Base-by-base conservation (phyloP, 92 coral and sea anemone species). In the Hydrozoanthus gracilis region DNA sequence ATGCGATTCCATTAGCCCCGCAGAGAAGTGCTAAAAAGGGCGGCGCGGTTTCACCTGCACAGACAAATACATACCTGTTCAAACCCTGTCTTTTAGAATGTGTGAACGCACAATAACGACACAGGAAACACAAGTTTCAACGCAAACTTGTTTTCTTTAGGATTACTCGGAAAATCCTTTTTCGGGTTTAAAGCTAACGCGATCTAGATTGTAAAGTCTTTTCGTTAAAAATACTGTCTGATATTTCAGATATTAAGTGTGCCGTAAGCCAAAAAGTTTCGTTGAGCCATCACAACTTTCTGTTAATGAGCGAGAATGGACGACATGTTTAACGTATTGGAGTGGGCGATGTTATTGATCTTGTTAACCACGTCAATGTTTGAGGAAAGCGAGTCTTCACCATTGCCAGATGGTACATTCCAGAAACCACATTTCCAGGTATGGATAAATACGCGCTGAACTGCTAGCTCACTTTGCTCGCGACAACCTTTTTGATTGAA, bases 401-500 rank as follows among this genome's bases (percentile, higher is more conserved):
- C 82, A 3, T 10, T 76, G 6, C 82, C 82, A 11, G 83, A 73
- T n/a, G 87, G 92, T 3, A 54, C 51, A 17, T 89, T 94, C 62
- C 98, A 94, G 82, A 94, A 94, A 82, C 98, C 98, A 18, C 98
- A 94, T 62, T 94, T 94, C 67, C 98, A 94, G 98, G 98, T 94
- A 82, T 48, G 67, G 45, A 27, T 27, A 27, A 27, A 27, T 27
- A 27, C 39, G 39, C 2, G 39, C 39, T 27, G 39, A 27, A 27
- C 39, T 27, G 39, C 39, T 27, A 27, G 39, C 39, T 27, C 39
- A 27, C 39, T 27, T 27, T 27, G 39, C 39, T 27, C 39, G 39
- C 39, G 39, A 27, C 39, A 27, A 27, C 39, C 39, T 27, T 27
- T 27, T 27, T 27, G 39, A 27, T 27, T 27, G 39, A 27, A 27